Percentiles rank a stretch among this genome's conserved stretches.
phyloP scores from a whole-genome alignment of 2,113 vertebrate species.

The Bettongia penicillata region DNA sequence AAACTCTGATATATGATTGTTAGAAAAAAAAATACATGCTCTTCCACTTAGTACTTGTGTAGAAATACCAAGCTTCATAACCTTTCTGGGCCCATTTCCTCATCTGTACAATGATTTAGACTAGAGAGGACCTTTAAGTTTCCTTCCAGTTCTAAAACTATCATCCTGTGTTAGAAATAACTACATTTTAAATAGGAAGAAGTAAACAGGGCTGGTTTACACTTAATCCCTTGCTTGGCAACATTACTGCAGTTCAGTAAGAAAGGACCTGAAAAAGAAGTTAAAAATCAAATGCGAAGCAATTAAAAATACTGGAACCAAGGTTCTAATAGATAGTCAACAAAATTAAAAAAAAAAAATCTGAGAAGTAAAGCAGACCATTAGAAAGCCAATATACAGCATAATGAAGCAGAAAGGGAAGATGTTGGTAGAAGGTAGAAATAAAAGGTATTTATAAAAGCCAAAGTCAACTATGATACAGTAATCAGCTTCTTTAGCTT shows the following conservation, averaged over 20 bases:
- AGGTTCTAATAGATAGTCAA: neutral
- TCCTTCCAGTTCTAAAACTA: no score
- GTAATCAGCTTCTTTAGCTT: neutral
- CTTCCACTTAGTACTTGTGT: no score
- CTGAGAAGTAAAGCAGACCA: neutral
- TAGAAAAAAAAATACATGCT: no score
- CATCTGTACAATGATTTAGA: no score
- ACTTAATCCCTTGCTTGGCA: neutral
- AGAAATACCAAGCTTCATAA: no score
- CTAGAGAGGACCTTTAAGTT: no score
- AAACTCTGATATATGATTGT: no score
- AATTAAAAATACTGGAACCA: slow-evolving; percentile 18
- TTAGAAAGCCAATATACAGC: neutral
- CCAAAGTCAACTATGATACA: neutral
- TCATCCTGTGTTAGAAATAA: neutral
- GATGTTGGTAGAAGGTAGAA: no score
- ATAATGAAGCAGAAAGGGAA: neutral
- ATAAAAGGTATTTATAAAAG: neutral
- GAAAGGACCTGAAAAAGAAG: slow-evolving; percentile 31
- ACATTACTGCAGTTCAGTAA: slow-evolving; percentile 12
- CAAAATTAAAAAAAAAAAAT: neutral
- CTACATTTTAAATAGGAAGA: neutral
- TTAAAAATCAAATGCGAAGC: slow-evolving; percentile 40
- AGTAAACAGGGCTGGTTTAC: neutral
- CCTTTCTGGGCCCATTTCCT: no score